Conservation (phyloP, 2,888 invertebrate species). For the Xestia ashworthii region DNA sequence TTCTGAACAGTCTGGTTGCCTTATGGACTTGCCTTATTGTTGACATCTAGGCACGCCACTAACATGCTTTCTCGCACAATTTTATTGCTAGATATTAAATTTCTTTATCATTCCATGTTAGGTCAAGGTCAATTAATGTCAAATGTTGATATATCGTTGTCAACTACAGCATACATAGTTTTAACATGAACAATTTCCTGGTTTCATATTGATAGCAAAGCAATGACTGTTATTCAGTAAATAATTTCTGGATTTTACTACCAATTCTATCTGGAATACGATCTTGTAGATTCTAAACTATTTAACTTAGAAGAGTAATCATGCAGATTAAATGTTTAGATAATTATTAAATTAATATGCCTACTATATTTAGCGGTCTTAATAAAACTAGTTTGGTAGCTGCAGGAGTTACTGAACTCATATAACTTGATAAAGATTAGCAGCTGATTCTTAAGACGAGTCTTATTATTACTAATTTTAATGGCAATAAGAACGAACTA, state of each 20-base stretch:
- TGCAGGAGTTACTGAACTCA: constrained; percentile 45
- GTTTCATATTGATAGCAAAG: background rate
- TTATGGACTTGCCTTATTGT: background rate
- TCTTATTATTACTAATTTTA: constrained; percentile 5
- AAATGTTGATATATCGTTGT: constrained; percentile 22
- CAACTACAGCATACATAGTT: constrained; percentile 5
- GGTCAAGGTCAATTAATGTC: constrained; percentile 45
- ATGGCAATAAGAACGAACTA: background rate
- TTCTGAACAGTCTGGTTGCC: background rate
- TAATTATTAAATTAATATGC: constrained; percentile 19
- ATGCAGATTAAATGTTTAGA: constrained; percentile 10
- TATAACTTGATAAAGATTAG: constrained; percentile 28
- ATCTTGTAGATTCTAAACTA: background rate
- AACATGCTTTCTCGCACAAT: background rate
- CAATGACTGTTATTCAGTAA: background rate
- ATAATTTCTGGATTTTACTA: background rate
- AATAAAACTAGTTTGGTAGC: constrained; percentile 52
- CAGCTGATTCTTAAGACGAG: constrained; percentile 46
- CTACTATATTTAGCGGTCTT: constrained; percentile 24
- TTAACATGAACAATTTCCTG: constrained; percentile 16
- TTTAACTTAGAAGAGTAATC: background rate
- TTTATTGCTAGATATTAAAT: background rate
- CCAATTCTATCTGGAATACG: background rate
- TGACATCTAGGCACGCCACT: background rate
- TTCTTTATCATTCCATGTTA: constrained; percentile 4